Evolutionary conservation across 2,888 invertebrate genomes (phyloP).

Genomic region (Brassicogethes aeneus): DNA sequence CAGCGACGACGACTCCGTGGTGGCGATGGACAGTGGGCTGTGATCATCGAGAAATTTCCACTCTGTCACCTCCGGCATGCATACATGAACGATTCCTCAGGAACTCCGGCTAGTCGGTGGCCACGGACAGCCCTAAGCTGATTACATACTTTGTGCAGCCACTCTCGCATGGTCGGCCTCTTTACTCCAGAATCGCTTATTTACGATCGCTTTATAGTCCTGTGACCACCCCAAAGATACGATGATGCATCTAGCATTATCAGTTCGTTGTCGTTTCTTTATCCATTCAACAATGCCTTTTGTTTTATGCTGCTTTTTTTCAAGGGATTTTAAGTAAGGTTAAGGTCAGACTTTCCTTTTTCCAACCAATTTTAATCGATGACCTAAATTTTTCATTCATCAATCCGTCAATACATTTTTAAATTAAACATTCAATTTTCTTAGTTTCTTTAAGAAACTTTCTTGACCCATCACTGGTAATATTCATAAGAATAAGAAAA

Average conservation of each 20-base stretch:
- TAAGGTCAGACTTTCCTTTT: too few species aligned
- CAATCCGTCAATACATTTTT: too few species aligned
- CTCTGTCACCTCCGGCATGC: conserved; percentile 34
- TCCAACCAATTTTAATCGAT: too few species aligned
- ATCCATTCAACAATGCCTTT: too few species aligned
- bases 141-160: conserved; percentile 39
- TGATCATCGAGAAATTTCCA: conserved; percentile 37
- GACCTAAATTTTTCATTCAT: too few species aligned
- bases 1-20: background rate
- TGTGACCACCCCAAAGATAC: conserved; percentile 10
- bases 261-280: too few species aligned
- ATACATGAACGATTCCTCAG: conserved; percentile 39
- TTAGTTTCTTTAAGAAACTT: too few species aligned
- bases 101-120: conserved; percentile 26
- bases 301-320: too few species aligned
- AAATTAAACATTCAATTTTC: too few species aligned
- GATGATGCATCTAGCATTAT: background rate
- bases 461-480: too few species aligned
- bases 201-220: conserved; percentile 12
- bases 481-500: too few species aligned
- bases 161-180: conserved; percentile 36
- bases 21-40: conserved; percentile 13
- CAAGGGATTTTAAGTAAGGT: too few species aligned
- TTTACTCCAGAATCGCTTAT: conserved; percentile 18
- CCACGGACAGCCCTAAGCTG: conserved; percentile 30